phyloP scores from a whole-genome alignment of 2,113 vertebrate species.

The Rhombomys opimus region DNA sequence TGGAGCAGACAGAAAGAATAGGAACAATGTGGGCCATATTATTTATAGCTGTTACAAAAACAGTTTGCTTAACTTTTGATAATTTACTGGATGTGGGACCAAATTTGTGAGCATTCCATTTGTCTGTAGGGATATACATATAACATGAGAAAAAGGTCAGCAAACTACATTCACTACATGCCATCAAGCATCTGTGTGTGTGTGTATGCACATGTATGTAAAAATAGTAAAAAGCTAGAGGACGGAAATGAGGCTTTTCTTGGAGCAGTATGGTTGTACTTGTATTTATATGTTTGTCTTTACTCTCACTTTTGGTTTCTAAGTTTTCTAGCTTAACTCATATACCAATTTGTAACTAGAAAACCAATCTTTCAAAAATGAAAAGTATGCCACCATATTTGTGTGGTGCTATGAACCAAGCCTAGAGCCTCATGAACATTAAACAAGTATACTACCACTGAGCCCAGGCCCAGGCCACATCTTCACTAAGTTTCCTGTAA shows the following conservation, averaged over 20 bases:
- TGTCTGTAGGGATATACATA: not conserved
- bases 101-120: conserved; percentile 17
- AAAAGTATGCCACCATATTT: not conserved
- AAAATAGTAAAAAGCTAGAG: not conserved
- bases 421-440: not conserved
- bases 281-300: not conserved
- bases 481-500: not conserved
- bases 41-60: conserved; percentile 15
- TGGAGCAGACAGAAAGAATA: conserved; percentile 51
- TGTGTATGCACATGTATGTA: not conserved
- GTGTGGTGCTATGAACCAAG: not conserved
- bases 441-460: not conserved
- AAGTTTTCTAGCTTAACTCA: conserved; percentile 47
- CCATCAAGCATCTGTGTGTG: not conserved
- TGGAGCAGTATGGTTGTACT: not conserved
- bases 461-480: not conserved
- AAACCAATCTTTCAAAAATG: not conserved
- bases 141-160: not conserved
- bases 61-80: conserved; percentile 24
- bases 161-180: not conserved
- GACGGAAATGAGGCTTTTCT: not conserved
- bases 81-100: not conserved
- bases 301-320: not conserved
- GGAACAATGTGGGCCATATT: not conserved
- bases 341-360: conserved; percentile 20